Evolutionary conservation across 2,888 invertebrate genomes (phyloP), one percentile per base, ranked within the genome.

Genomic region (Scaptomyza flava): DNA sequence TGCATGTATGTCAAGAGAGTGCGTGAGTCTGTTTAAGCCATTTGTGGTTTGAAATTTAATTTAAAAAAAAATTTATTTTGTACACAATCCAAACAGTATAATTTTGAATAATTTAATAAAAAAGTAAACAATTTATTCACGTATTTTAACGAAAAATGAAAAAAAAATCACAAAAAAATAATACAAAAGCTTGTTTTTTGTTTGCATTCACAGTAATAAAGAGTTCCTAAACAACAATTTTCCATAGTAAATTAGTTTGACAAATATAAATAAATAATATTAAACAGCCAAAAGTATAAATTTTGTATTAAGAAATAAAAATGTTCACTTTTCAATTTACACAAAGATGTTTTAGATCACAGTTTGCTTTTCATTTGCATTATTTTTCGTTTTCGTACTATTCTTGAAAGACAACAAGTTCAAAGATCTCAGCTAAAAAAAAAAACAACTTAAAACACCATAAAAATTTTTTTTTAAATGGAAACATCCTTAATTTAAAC

Each of bases 341-440:
- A 76, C 63, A 76, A 74, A 76, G 59, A 74, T 68, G 59, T 73
- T 79, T 74, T 81, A 90, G 90, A 91, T 91, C 91, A 91, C 91
- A 91, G 91, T 90, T 91, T 89, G 88, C 81, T 86, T 76, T 70
- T 71, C 76, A 83, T 81, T 89, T 89, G 84, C 80, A 86, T 83
- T 89, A 89, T 79, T 82, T 89, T 78, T 87, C 76, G 81, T 80
- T 79, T 69, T 70, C 23, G 30, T 53, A n/a, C n/a, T n/a, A 17
- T 17, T 17, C 17, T 17, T 17, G 17, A 17, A 17, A 17, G 17
- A 17, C 17, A 1, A 17, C 17, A 68, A 67, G 20, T 33, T 67
- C 5, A 36, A 61, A 62, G 30, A 57, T 43, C 57, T 57, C 57
- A 34, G 53, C 20, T 50, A 50, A 52, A 53, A 14, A 41, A 38